Base-by-base conservation (phyloP, 2,888 invertebrate species). In the Nysson spinosus region DNA sequence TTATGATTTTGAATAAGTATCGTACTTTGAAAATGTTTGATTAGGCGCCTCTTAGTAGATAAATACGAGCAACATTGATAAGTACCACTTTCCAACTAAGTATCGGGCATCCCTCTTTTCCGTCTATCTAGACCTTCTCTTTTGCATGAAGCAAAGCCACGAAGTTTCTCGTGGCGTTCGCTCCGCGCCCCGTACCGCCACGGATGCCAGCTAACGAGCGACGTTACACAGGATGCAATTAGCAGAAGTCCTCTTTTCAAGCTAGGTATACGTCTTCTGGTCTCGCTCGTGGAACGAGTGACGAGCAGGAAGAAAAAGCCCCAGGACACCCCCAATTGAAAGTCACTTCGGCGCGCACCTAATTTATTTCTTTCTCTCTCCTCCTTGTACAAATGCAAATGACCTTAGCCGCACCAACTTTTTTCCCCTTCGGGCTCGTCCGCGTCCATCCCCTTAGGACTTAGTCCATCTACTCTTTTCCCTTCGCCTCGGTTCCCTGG, bases 191-290 rank as follows among this genome's bases (percentile, higher is more conserved):
- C 24, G 14, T 42, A 9, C 44, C 37, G 52, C 39, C 55, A 24
- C 63, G 73, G 63, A 69, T 54, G 62, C 51, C 56, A 54, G 42
- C 75, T 77, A 75, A 75, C 70, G 70, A 79, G 79, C 64, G 64
- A 77, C 75, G 69, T 79, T 75, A 79, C 77, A 79, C 79, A 75
- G 79, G 79, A 79, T 79, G 77, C 79, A 79, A 79, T 78, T 79
- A 78, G 77, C 71, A 72, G 50, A 78, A 72, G 69, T 75, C 76
- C 69, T 76, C 73, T 67, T 72, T 60, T 56, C 77, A 77, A 67
- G 56, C 50, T 64, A 61, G 61, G 56, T 74, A 68, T 61, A 61
- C 54, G 73, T 69, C 63, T 69, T 67, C 67, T 58, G 60, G 58
- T 77, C 63, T 61, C 55, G 60, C 39, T 47, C 39, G 42, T 19